Evolutionary conservation across 2,888 invertebrate species (phyloP).

Genomic region (Antheraea yamamai): DNA sequence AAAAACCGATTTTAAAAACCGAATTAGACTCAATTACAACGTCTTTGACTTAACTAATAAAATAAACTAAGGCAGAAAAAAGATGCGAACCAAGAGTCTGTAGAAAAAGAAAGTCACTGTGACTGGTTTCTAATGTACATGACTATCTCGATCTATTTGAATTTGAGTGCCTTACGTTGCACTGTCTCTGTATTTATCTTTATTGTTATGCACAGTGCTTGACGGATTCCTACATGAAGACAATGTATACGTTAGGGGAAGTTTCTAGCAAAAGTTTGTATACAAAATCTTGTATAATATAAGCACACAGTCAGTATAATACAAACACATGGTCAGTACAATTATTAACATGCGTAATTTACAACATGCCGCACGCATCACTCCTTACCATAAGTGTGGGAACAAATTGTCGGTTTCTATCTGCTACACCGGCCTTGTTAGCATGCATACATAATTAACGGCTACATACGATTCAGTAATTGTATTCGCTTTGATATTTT

Average conservation of each 20-base stretch:
- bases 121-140: too few relatives aligned
- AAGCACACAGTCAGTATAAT: background rate
- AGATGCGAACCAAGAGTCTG: too few relatives aligned
- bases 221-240: too few relatives aligned
- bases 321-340: background rate
- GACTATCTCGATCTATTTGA: too few relatives aligned
- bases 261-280: background rate
- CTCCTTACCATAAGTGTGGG: slow-evolving; percentile 17
- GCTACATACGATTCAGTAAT: slow-evolving; percentile 5
- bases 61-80: too few relatives aligned
- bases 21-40: too few relatives aligned
- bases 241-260: background rate
- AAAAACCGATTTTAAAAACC: too few relatives aligned
- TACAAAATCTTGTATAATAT: background rate
- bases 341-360: slow-evolving; percentile 14
- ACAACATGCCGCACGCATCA: slow-evolving; percentile 9
- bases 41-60: too few relatives aligned
- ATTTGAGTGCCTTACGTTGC: too few relatives aligned
- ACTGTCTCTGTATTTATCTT: too few relatives aligned
- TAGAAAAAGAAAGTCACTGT: too few relatives aligned
- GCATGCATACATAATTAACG: slow-evolving; percentile 13
- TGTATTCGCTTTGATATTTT: slow-evolving; percentile 10
- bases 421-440: slow-evolving; percentile 6
- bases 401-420: slow-evolving; percentile 17
- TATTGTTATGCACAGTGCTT: too few relatives aligned